phyloP scores from a whole-genome alignment of 2,113 vertebrate species.

The Hippocampus abdominalis region DNA sequence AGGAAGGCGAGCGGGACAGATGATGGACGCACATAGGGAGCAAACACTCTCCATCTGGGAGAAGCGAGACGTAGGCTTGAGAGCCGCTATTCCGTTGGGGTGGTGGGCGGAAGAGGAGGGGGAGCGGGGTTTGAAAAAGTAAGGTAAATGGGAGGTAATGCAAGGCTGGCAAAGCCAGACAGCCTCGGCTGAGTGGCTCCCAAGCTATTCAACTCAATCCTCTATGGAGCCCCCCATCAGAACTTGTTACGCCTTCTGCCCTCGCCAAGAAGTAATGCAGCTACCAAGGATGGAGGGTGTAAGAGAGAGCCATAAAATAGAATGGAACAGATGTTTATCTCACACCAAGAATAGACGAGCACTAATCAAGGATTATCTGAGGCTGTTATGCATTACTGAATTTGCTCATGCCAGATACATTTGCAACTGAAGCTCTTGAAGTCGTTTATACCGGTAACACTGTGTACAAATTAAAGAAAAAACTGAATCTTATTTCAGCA shows the following conservation, averaged over 20 bases:
- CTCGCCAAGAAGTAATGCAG: conserved; percentile 38
- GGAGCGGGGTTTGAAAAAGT: conserved; percentile 32
- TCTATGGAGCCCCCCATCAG: conserved; percentile 64
- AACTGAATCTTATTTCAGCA: too few species aligned
- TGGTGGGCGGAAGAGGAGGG: conserved; percentile 30
- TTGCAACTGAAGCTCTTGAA: background rate
- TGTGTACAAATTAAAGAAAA: too few species aligned
- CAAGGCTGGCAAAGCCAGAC: conserved; percentile 60
- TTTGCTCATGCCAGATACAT: conserved; percentile 6
- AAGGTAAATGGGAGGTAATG: conserved; percentile 72
- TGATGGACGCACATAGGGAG: conserved; percentile 60
- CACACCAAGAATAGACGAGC: conserved; percentile 32
- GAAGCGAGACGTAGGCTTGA: conserved; percentile 64
- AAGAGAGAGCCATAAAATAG: conserved; percentile 40
- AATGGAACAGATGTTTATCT: conserved; percentile 68
- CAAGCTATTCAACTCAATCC: conserved; percentile 66
- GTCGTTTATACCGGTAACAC: too few species aligned
- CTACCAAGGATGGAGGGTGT: conserved; percentile 42
- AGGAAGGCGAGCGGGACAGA: conserved; percentile 54
- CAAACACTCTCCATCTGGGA: conserved; percentile 70
- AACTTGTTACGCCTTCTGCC: conserved; percentile 55
- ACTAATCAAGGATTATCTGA: conserved; percentile 38
- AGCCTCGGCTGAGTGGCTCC: conserved; percentile 57
- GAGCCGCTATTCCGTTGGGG: conserved; percentile 65
- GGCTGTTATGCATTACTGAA: conserved; percentile 45